Base-by-base conservation (phyloP, 2,888 invertebrate species). In the Lasioglossum calceatum region DNA sequence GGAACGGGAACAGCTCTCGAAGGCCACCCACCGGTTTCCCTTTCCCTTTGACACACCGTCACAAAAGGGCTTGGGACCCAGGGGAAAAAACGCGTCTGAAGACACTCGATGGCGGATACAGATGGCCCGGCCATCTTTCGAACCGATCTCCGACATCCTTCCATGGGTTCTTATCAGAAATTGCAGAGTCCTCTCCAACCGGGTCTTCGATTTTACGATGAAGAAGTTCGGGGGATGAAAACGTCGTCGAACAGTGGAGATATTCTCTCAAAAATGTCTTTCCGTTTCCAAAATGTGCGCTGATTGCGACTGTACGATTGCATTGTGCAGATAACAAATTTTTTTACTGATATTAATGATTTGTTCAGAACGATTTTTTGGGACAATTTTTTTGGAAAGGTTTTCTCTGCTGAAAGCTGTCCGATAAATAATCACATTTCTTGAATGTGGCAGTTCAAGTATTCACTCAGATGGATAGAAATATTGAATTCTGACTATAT, bases 1-100 rank as follows among this genome's bases (percentile, higher is more conserved):
- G 81, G 85, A 89, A 86, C 87, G 92, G 78, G 84, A 82, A 89
- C 83, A 82, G 73, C 82, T 81, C 73, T 86, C 87, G 67, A 79
- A 27, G 81, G 75, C 71, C 71, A 77, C 74, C 81, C 84, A 44
- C 23, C 36, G 75, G 77, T 79, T 74, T 77, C 81, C 32, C 67
- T 67, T 78, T 64, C 58, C 77, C 77, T 82, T 74, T 54, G 64
- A 71, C 58, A 50, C 36, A 54, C 39, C 10, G 50, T 7, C 54
- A 47, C 42, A 64, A 81, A 82, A 58, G 71, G 67, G 64, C 27
- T 32, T 16, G 64, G 39, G 36, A 58, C 8, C 19, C 16, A 23
- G 47, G 39, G 72, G 2, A 71, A 82, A 79, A 83, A 79, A 67
- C 70, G 42, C 47, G 64, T 36, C 50, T n/a, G 39, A 44, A 78